Evolutionary conservation across 2,113 vertebrate genomes (phyloP).

Genomic region (Dinomys branickii): DNA sequence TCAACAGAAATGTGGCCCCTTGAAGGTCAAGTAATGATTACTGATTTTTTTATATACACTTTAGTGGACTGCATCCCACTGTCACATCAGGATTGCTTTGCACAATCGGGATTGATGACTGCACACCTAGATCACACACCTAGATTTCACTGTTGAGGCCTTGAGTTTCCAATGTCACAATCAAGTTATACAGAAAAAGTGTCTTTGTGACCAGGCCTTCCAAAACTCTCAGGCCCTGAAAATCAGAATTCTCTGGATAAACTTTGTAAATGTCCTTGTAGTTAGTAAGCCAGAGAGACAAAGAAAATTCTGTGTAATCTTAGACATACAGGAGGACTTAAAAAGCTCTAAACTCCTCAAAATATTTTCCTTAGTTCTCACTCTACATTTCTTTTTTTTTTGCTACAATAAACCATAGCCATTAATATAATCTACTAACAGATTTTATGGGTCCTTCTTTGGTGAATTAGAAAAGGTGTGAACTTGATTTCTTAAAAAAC

Average conservation of each 20-base stretch:
- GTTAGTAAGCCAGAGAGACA: background rate
- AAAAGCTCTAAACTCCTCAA: background rate
- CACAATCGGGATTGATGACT: background rate
- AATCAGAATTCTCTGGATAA: background rate
- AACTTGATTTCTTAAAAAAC: background rate
- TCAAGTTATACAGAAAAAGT: background rate
- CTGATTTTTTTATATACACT: background rate
- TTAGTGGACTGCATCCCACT: background rate
- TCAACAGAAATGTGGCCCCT: background rate
- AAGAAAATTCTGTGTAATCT: background rate
- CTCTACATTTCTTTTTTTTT: background rate
- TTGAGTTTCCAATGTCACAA: background rate
- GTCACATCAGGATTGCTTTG: background rate
- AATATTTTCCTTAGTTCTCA: background rate
- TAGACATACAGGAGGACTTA: background rate
- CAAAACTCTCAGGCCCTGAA: background rate
- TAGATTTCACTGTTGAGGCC: background rate
- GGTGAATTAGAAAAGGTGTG: background rate
- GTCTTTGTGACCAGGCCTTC: background rate
- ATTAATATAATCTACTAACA: background rate
- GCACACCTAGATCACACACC: background rate
- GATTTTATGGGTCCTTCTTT: background rate
- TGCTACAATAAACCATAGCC: background rate
- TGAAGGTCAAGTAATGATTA: background rate
- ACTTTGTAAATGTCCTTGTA: background rate